A percentile compares a stretch with the other conserved stretches of the same genome.
Conservation (phyloP, 2,113 vertebrate species). For the Camelus bactrianus region DNA sequence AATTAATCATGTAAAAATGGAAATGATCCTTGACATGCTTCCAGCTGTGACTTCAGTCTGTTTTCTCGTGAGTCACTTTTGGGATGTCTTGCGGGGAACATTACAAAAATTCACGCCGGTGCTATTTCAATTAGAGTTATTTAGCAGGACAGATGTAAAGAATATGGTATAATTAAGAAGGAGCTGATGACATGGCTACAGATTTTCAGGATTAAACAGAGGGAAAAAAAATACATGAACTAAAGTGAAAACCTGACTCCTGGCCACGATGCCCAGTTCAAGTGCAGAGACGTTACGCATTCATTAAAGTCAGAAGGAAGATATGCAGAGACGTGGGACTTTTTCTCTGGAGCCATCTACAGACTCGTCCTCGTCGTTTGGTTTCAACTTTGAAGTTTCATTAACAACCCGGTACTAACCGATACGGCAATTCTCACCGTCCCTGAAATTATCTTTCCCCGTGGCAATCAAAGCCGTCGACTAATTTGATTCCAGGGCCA, state of each 20-base stretch:
- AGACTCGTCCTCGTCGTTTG: conserved; percentile 73
- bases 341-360: conserved; percentile 81
- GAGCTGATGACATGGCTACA: conserved; percentile 89
- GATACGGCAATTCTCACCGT: conserved; percentile 78
- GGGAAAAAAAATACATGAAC: not conserved
- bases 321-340: conserved; percentile 22
- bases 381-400: conserved; percentile 88
- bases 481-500: conserved; percentile 65
- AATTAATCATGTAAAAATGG: conserved; percentile 99
- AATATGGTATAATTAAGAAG: conserved; percentile 97
- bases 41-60: conserved; percentile 99
- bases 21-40: conserved; percentile 99
- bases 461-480: not conserved
- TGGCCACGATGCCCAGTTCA: conserved; percentile 82
- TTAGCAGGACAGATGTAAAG: conserved; percentile 99
- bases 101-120: conserved; percentile 98
- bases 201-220: conserved; percentile 89
- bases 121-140: conserved; percentile 99
- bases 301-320: conserved; percentile 78
- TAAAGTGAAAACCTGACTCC: conserved; percentile 81
- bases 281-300: conserved; percentile 77
- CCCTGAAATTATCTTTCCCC: conserved; percentile 65
- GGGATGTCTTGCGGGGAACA: conserved; percentile 98
- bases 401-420: conserved; percentile 84
- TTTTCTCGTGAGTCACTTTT: conserved; percentile 98